Base-by-base conservation (phyloP, 2,113 vertebrate genomes). In the Leptocoma aspasia region DNA sequence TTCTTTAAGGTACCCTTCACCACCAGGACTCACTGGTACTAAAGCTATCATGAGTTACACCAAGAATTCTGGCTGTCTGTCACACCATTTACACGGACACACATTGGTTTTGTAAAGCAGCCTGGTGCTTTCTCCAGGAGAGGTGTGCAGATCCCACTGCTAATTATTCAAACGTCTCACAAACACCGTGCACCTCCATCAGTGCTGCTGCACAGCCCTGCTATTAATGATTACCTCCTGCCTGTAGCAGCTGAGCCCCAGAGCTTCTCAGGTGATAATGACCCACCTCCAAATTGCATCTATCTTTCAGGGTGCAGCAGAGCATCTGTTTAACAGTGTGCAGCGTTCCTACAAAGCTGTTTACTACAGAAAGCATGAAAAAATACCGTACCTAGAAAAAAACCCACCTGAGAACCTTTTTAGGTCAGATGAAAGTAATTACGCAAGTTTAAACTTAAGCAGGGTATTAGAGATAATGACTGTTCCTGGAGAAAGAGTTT, bases 401-500 rank as follows among this genome's bases (percentile, higher is more conserved):
- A 30, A 11, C 1, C 18, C 49, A 80, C n/a, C 4, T 1, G 0
- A 80, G 50, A 68, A 88, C 39, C 11, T 56, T 56, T 88, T 76
- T 92, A 90, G 85, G 86, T 82, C 63, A 92, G 72, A 85, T 87
- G 26, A 84, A 95, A 90, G 35, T 63, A 93, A 90, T 81, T 84
- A 89, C 10, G 86, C 86, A 70, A 68, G 82, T 96, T 89, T 89
- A 89, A 93, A 90, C 42, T 93, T 94, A 56, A 92, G 68, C 56
- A 77, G 86, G 42, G 86, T 80, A 90, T 93, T 89, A 93, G 72
- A 83, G 42, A 53, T 89, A 96, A 96, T 77, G 82, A 83, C 42
- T 94, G 42, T 75, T 96, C 76, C 92, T 93, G 64, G 56, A 93
- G 80, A 92, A 97, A 70, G 68, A 89, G 86, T 21, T 93, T 90